Evolutionary conservation across 2,888 invertebrate species (phyloP), one percentile per base, ranked within the genome.

Genomic region (Chrysotoxum bicinctum): DNA sequence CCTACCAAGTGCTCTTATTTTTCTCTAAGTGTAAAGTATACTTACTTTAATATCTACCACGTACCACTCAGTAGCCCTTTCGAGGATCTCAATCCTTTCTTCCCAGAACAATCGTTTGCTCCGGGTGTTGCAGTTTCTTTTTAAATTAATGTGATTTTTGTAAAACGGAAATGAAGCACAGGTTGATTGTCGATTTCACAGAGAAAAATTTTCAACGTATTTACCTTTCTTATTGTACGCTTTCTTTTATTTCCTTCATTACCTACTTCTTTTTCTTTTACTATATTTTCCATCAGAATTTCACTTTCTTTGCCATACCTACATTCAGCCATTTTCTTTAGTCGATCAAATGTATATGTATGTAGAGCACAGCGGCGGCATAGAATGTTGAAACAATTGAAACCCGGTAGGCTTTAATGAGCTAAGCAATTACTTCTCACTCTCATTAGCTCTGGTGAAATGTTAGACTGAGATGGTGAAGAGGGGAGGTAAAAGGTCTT

Each of bases 361-460:
- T 58, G 16, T 35, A 6, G 14, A 14, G 35, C 21, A 1, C 9
- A 21, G 7, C 7, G 3, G n/a, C 35, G 21, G 14, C 7, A 56
- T 32, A 64, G 5, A 43, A 21, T 66, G 35, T 35, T 66, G 30
- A 48, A 70, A 56, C 58, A 45, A 43, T 48, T 26, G 45, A 66
- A 66, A 35, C n/a, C 66, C 50, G 4, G 60, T 23, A 75, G 79
- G 74, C 80, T 68, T 84, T 84, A 84, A 84, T 84, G 80, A 84
- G 80, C 75, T 79, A 72, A 72, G 84, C 79, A 84, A 84, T 79
- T 84, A 84, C 60, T 75, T 84, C 54, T 68, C 75, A 30, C 84
- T 66, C 3, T 26, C 3, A 79, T 79, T 75, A 84, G 72, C 66
- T 35, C 32, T 3, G 45, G 16, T 9, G 2, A 43, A 43, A 43